A percentile compares a stretch with the other conserved stretches of the same genome.
Evolutionary conservation across 2,888 invertebrate species (phyloP).

Genomic region (Habroteleia sp.): DNA sequence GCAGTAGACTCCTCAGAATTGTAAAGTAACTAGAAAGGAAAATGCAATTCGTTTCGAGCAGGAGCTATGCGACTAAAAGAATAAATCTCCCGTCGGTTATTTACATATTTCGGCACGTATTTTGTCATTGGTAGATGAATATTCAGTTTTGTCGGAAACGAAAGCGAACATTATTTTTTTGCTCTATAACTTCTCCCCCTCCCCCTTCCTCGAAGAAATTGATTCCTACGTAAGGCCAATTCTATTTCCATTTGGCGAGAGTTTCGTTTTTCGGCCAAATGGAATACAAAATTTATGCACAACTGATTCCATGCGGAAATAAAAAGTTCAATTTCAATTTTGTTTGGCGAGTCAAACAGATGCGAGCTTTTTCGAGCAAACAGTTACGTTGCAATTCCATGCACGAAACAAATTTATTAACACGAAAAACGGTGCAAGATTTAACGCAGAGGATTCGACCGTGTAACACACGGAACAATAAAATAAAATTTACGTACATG

Average conservation of each 20-base stretch:
- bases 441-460: constrained; percentile 11
- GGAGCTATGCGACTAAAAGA: constrained; percentile 30
- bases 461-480: constrained; percentile 17
- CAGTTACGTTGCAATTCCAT: neutral
- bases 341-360: neutral
- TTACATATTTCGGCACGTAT: constrained; percentile 50
- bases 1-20: constrained; percentile 58
- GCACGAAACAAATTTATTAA: constrained; percentile 23
- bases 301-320: constrained; percentile 14
- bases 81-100: constrained; percentile 42
- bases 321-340: neutral
- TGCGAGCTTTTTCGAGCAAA: neutral
- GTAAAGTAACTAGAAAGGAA: constrained; percentile 57
- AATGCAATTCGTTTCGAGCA: constrained; percentile 52
- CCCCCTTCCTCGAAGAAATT: neutral
- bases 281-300: constrained; percentile 8
- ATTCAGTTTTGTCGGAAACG: constrained; percentile 31
- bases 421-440: constrained; percentile 27
- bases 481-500: constrained; percentile 37
- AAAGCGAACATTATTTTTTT: neutral
- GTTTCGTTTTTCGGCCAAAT: neutral
- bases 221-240: constrained; percentile 8
- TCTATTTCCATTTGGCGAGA: neutral
- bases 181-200: neutral
- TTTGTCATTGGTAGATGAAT: constrained; percentile 45